Base-by-base conservation (phyloP, 1,140 invertebrate species). In the Halictus rubicundus region DNA sequence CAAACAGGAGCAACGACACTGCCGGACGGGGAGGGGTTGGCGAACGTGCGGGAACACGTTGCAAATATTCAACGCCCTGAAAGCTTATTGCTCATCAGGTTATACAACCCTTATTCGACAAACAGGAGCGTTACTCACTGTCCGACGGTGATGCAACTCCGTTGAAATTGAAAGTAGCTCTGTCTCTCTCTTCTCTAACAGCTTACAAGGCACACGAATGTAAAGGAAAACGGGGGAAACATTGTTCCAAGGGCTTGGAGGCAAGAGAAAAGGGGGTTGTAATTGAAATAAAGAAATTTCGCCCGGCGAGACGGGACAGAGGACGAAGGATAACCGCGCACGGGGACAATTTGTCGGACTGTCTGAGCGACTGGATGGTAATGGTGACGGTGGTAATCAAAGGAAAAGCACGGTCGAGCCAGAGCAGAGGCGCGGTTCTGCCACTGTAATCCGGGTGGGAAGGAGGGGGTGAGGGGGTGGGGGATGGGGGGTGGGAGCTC, bases 1-100 rank as follows among this genome's bases (percentile, higher is more conserved):
- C 78, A 84, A 84, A 84, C 52, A 84, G 68, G 63, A 68, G 68
- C 82, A 80, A 64, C 81, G 69, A 69, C 59, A 64, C 37, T 59
- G 75, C 65, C 59, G 59, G 61, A 60, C 16, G 68, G 21, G 37
- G 10, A 10, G 1, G 59, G 32, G 37, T 39, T 9, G 68, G 32
- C 21, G n/a, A 14, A 32, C 27, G 32, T 25, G 64, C 68, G 25
- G 68, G 54, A 69, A 77, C 66, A 52, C 75, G 57, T 66, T 42
- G 64, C 25, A 39, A n/a, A 66, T 66, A 66, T 66, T 49, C 64
- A 66, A 66, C 64, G 64, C 64, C 64, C 32, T 78, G 76, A 72
- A 78, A 64, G 68, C 68, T 78, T 69, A 25, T 70, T 54, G 68
- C 60, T 64, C 64, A 66, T 66, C 64, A 42, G 46, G 68, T 78